Conservation (phyloP, 2,797 vertebrate species). For the Hirundo rustica region DNA sequence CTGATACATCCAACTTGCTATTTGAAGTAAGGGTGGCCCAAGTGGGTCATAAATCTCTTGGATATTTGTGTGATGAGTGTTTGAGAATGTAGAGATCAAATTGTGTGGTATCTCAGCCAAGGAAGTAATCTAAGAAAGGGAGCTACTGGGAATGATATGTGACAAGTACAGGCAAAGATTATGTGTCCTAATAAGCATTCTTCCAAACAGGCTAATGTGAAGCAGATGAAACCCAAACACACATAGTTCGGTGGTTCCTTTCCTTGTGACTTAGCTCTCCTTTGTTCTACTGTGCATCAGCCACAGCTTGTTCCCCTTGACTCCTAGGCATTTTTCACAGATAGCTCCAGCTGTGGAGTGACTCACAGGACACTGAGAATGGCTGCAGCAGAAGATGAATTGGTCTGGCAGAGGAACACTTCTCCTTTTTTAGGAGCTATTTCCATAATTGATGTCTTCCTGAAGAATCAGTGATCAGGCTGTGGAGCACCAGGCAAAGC, state of each 20-base stretch:
- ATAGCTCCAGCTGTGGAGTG: neutral
- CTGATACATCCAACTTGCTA: neutral
- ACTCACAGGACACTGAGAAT: neutral
- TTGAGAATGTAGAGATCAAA: neutral
- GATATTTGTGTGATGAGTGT: neutral
- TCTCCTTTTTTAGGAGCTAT: neutral
- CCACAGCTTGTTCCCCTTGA: neutral
- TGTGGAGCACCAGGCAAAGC: neutral
- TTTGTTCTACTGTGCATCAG: neutral
- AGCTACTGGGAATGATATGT: neutral
- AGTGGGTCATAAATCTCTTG: neutral
- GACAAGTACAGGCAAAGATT: neutral
- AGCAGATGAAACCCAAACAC: neutral
- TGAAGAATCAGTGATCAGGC: neutral
- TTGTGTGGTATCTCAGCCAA: neutral
- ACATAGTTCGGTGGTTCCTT: neutral
- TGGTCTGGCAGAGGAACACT: neutral
- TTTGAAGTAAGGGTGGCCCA: neutral
- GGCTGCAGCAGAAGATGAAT: neutral
- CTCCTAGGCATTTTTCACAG: neutral
- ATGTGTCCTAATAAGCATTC: neutral
- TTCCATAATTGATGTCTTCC: neutral
- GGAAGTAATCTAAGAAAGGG: neutral
- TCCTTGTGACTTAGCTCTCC: neutral
- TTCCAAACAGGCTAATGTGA: neutral